A percentile compares a stretch with the other conserved stretches of the same genome.
Evolutionary conservation across 2,888 invertebrate species (phyloP).

Genomic region (Nipponacmea schrenckii): DNA sequence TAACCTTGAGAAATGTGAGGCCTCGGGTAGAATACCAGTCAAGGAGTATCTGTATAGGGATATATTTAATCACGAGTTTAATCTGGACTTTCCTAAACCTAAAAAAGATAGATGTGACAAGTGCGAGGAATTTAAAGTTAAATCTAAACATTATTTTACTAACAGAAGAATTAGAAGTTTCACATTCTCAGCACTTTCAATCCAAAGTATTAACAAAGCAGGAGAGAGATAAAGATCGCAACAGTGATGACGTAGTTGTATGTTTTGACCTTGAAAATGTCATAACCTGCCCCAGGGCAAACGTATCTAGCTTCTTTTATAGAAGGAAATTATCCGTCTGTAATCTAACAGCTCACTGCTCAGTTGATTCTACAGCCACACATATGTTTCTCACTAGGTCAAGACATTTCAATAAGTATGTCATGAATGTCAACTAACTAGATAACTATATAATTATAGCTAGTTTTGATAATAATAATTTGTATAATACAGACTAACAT

Average conservation of each 20-base stretch:
- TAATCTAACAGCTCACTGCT: neutral
- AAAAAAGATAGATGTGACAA: slow-evolving; percentile 14
- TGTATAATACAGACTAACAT: too few relatives aligned
- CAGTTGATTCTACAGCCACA: neutral
- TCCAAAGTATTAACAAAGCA: slow-evolving; percentile 8
- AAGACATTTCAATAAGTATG: too few relatives aligned
- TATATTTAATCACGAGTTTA: slow-evolving; percentile 4
- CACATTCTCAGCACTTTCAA: neutral
- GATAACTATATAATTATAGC: too few relatives aligned
- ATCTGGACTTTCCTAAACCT: slow-evolving; percentile 6
- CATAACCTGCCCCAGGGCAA: slow-evolving; percentile 4
- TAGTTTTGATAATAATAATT: too few relatives aligned
- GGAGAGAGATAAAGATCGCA: slow-evolving; percentile 3
- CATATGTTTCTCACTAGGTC: too few relatives aligned
- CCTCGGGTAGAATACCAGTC: neutral
- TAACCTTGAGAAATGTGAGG: slow-evolving; percentile 6
- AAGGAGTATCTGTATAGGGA: slow-evolving; percentile 10
- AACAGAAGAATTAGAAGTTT: neutral
- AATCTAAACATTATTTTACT: neutral
- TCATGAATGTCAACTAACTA: too few relatives aligned
- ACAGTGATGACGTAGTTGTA: neutral
- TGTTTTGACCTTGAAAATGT: slow-evolving; percentile 19
- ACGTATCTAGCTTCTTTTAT: slow-evolving; percentile 14
- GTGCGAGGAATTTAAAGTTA: slow-evolving; percentile 4
- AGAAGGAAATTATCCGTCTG: neutral